Base-by-base conservation (phyloP, 1,140 invertebrate species). In the Phthorimaea operculella region DNA sequence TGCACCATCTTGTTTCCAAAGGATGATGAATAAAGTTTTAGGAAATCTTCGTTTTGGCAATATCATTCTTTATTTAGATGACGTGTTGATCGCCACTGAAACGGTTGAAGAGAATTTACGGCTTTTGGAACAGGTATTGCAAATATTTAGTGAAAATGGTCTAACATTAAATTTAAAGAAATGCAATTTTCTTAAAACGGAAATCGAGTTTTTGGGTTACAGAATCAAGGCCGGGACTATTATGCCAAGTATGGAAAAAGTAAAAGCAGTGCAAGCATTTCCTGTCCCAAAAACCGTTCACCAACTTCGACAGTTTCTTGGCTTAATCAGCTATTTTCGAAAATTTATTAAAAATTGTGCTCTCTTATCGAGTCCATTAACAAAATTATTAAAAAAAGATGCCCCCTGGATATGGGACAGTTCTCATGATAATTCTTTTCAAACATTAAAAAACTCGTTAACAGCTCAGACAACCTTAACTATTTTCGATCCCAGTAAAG, bases 291-390 rank as follows among this genome's bases (percentile, higher is more conserved):
- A 60, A 60, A 58, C 45, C 34, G 28, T 52, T n/a, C 57, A 58
- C 8, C 33, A 66, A 49, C 18, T 63, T 39, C 21, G 44, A 39
- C 55, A 57, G 33, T 57, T 57, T 21, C 11, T 52, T n/a, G 55
- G 50, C 2, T 36, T 57, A 28, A 47, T 48, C 3, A 48, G 50
- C 17, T 72, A 71, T 33, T 71, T 66, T 54, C 55, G 66, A 51
- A 63, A 63, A 58, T 70, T 63, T 48, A 65, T 70, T 34, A 15
- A 53, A 56, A 66, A 62, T 57, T 70, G 54, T 58, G 55, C 62
- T n/a, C 12, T 59, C n/a, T 54, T 72, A 51, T 55, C 62, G 5
- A 63, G 58, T 52, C 62, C 64, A 21, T 49, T 72, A 45, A 72
- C 56, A 44, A 50, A 57, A 34, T 62, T 54, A 44, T 47, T 54